These are phyloP conservation scores for Alcedo atthis DNA, from an alignment of 2,797 vertebrate species.

Conservation along the genomic window DNA sequence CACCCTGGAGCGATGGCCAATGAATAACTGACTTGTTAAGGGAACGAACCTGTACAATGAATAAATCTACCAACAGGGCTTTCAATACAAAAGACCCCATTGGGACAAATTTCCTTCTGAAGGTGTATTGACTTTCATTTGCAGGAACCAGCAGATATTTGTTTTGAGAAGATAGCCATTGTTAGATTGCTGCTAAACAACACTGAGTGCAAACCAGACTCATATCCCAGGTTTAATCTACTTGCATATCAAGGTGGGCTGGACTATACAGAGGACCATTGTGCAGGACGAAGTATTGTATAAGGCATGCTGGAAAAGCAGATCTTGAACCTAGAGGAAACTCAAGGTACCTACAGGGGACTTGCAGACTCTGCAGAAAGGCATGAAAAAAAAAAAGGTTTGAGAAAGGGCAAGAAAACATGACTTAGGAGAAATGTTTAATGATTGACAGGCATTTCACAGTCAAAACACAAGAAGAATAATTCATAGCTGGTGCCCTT, in stretches of 20 bases:
- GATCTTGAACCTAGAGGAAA: neutral
- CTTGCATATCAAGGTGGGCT: neutral
- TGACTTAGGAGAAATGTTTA: fast-evolving
- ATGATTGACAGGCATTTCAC: neutral
- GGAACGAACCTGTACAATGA: conserved; percentile 39
- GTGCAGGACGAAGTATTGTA: neutral
- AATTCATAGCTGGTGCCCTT: neutral
- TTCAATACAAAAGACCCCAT: conserved; percentile 50
- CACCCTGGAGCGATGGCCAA: conserved; percentile 42
- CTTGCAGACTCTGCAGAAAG: neutral
- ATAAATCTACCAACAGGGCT: conserved; percentile 67
- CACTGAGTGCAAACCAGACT: neutral
- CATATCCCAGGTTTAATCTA: neutral
- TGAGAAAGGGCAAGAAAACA: neutral
- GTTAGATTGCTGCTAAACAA: conserved; percentile 26
- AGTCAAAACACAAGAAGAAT: neutral
- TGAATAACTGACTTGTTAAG: conserved; percentile 71
- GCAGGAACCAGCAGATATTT: conserved; percentile 51
- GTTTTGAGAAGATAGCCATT: conserved; percentile 22
- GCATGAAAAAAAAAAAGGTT: neutral
- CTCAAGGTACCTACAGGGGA: neutral
- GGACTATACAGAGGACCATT: neutral
- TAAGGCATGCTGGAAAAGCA: neutral
- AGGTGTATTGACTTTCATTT: conserved; percentile 53
- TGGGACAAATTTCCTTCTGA: conserved; percentile 57